These are phyloP conservation scores for Alexandromys oeconomus DNA, from an alignment of 2,797 vertebrate species.

Conservation along the genomic window DNA sequence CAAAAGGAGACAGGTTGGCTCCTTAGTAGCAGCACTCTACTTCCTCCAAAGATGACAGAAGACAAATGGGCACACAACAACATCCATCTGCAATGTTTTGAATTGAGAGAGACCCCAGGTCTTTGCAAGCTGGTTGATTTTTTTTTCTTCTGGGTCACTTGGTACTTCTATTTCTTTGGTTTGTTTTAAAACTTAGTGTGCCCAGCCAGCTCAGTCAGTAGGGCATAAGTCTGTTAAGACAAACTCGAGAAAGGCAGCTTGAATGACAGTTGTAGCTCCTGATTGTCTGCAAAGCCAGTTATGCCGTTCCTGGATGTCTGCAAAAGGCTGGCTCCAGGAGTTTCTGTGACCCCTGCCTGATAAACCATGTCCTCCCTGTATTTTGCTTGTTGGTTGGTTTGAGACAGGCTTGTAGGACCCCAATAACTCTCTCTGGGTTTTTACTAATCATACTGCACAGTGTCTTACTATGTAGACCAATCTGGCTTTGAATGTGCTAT, in stretches of 20 bases:
- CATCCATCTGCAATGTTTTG: too few species aligned
- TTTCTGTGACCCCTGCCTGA: not conserved
- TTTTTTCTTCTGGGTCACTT: not conserved
- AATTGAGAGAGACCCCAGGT: not conserved
- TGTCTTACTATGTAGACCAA: not conserved
- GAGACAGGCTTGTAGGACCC: not conserved
- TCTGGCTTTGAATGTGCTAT: not conserved
- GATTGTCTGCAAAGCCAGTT: not conserved
- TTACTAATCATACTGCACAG: too few species aligned
- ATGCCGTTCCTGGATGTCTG: not conserved
- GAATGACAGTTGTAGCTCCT: not conserved
- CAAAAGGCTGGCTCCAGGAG: not conserved
- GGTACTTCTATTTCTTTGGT: slow-evolving; percentile 41
- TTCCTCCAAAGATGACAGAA: too few species aligned
- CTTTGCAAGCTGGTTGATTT: not conserved
- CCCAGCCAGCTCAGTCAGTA: too few species aligned
- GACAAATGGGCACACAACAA: too few species aligned
- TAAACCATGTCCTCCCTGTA: not conserved
- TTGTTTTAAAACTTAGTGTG: not conserved
- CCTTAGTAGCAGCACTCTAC: too few species aligned
- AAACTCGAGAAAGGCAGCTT: slow-evolving; percentile 34
- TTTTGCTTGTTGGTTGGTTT: not conserved
- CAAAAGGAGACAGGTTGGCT: too few species aligned
- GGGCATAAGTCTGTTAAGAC: not conserved
- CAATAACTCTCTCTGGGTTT: too few species aligned